These are phyloP conservation scores for Epinephelus cyanopodus DNA, from an alignment of 2,113 vertebrate genomes.

Conservation along the genomic window DNA sequence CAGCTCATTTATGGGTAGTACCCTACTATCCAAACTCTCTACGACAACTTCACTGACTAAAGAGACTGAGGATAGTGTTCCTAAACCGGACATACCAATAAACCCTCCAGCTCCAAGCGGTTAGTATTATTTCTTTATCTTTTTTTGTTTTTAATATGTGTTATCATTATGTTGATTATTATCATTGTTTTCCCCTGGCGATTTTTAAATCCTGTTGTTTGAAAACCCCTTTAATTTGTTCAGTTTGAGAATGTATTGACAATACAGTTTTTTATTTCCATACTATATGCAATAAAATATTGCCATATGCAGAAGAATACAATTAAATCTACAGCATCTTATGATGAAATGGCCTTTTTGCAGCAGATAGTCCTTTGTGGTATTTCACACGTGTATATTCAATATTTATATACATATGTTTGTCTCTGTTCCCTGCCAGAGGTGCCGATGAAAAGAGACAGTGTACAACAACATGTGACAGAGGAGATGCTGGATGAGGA, in stretches of 20 bases:
- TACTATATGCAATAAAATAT: background rate
- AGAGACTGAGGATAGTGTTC: slow-evolving; percentile 75
- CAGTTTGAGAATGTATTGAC: background rate
- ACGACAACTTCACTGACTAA: slow-evolving; percentile 65
- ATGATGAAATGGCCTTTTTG: background rate
- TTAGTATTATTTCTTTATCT: background rate
- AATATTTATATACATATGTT: background rate
- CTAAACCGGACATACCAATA: slow-evolving; percentile 58
- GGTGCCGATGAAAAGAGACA: slow-evolving; percentile 64
- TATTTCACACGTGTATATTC: background rate
- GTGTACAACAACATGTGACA: slow-evolving; percentile 62
- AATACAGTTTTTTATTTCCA: background rate
- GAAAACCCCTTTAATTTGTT: background rate
- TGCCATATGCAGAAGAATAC: too few relatives aligned
- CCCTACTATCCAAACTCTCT: slow-evolving; percentile 75
- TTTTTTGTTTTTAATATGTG: background rate
- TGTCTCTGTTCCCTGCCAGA: slow-evolving; percentile 67
- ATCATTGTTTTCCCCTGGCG: background rate
- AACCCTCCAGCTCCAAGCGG: slow-evolving; percentile 78
- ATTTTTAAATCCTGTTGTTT: background rate
- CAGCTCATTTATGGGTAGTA: slow-evolving; percentile 84
- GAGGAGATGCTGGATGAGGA: slow-evolving; percentile 82
- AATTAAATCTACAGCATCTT: background rate
- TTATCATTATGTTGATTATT: background rate
- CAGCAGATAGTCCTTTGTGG: background rate